Evolutionary conservation across 2,113 vertebrate species (phyloP).

Genomic region (Hippocampus guttulatus): DNA sequence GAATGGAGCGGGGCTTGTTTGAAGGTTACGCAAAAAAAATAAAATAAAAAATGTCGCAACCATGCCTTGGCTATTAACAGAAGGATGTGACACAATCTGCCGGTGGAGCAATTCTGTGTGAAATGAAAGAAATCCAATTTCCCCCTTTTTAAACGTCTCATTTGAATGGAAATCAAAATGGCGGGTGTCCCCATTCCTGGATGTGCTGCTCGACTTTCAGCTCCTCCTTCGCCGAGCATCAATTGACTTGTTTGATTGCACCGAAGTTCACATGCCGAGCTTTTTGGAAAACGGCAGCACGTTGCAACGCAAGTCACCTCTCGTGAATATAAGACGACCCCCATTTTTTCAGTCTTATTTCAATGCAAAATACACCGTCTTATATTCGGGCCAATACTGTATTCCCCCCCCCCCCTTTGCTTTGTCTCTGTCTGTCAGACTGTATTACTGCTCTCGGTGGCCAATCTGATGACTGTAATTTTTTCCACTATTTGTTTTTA

Average conservation of each 20-base stretch:
- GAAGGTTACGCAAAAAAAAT: constrained; percentile 34
- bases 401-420: no score
- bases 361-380: no score
- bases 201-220: constrained; percentile 28
- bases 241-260: neutral
- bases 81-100: constrained; percentile 53
- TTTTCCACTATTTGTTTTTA: no score
- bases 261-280: neutral
- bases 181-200: constrained; percentile 30
- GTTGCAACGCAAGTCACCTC: no score
- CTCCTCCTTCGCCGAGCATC: neutral
- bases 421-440: no score
- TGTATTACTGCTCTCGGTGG: no score
- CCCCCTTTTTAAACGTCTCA: constrained; percentile 49
- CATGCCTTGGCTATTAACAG: constrained; percentile 51
- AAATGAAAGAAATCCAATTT: constrained; percentile 62
- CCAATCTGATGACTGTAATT: no score
- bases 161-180: constrained; percentile 61
- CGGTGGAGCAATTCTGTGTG: constrained; percentile 55
- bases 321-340: no score
- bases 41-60: constrained; percentile 22
- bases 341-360: no score
- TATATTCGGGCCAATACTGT: no score
- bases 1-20: neutral
- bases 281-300: neutral